A percentile compares a stretch with the other conserved stretches of the same genome.
phyloP scores from a whole-genome alignment of 2,888 invertebrate genomes.

The Melinopterus prodromus region DNA sequence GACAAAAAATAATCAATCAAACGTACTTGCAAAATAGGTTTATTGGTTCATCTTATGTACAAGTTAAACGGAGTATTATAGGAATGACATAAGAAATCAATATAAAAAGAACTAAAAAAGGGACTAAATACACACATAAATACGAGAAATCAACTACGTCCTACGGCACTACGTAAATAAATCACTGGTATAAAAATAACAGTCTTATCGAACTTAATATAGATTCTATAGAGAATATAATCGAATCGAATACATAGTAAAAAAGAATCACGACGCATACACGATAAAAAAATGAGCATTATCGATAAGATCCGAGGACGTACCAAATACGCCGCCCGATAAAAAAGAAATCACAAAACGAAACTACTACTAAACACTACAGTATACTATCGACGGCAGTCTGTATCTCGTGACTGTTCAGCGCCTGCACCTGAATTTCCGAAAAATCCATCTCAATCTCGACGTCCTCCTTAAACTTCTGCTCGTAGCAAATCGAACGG shows the following conservation, averaged over 20 bases:
- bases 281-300: neutral
- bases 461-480: slow-evolving; percentile 44
- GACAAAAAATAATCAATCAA: neutral
- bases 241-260: neutral
- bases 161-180: neutral
- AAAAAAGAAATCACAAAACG: too few species aligned
- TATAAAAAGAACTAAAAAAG: neutral
- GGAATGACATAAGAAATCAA: neutral
- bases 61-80: neutral
- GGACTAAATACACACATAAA: neutral
- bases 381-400: slow-evolving; percentile 59
- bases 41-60: slow-evolving; percentile 4
- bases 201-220: neutral
- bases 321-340: too few species aligned
- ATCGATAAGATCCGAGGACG: too few species aligned
- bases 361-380: slow-evolving; percentile 35
- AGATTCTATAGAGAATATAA: too few species aligned
- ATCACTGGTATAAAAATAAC: neutral
- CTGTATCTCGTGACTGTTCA: slow-evolving; percentile 58
- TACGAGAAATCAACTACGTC: neutral
- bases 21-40: neutral
- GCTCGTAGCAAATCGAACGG: slow-evolving; percentile 55
- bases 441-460: slow-evolving; percentile 47
- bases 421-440: slow-evolving; percentile 50
- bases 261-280: neutral